A percentile compares a stretch with the other conserved stretches of the same genome.
These are phyloP conservation scores for Holocentrus rufus DNA, from an alignment of 2,797 vertebrate genomes.

Conservation along the genomic window DNA sequence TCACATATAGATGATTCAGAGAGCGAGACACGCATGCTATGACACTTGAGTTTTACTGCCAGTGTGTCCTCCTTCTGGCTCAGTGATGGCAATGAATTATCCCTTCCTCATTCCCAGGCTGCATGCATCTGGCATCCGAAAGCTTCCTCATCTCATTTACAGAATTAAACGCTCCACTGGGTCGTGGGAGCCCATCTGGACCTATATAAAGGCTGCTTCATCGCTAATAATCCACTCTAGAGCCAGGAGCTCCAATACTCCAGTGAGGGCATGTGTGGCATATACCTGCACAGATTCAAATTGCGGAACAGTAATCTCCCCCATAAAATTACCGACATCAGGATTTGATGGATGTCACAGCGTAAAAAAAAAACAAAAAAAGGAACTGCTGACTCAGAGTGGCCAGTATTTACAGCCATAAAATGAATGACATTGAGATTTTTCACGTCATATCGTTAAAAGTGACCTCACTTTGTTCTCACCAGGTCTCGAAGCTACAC, in stretches of 20 bases:
- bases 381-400: no score
- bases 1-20: not conserved
- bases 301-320: constrained; percentile 28
- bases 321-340: constrained; percentile 15
- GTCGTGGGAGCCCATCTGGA: not conserved
- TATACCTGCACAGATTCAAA: constrained; percentile 7
- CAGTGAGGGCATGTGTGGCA: not conserved
- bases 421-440: no score
- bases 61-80: not conserved
- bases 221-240: not conserved
- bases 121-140: not conserved
- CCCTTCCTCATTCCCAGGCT: constrained; percentile 1
- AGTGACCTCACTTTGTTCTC: constrained; percentile 12
- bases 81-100: not conserved
- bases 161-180: not conserved
- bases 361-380: no score
- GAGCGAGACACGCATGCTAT: not conserved
- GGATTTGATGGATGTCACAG: constrained; percentile 12
- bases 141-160: constrained; percentile 2
- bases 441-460: no score
- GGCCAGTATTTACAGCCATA: no score
- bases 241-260: not conserved
- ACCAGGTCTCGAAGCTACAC: constrained; percentile 26
- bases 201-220: constrained; percentile 1
- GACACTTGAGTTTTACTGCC: not conserved